A percentile compares a stretch with the other conserved stretches of the same genome.
Evolutionary conservation across 1,140 invertebrate species (phyloP).

Genomic region (Yoshiicerus persimilis): DNA sequence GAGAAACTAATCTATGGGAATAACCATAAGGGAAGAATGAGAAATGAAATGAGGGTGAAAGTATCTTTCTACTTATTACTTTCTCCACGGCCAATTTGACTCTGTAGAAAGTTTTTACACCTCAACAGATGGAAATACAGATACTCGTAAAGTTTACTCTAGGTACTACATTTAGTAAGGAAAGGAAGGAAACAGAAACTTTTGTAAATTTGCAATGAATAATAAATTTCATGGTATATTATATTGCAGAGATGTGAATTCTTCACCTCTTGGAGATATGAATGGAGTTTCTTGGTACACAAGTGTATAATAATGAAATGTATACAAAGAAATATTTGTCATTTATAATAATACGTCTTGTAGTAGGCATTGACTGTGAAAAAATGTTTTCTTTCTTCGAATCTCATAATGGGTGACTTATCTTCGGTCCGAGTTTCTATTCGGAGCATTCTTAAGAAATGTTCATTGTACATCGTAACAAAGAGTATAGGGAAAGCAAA

Average conservation of each 20-base stretch:
- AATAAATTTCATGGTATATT: too few relatives aligned
- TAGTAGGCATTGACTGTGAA: neutral
- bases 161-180: too few relatives aligned
- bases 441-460: neutral
- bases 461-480: neutral
- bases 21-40: neutral
- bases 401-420: neutral
- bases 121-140: neutral
- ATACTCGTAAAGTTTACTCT: too few relatives aligned
- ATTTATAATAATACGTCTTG: neutral
- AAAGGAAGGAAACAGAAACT: too few relatives aligned
- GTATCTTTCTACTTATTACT: constrained; percentile 9
- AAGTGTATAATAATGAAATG: neutral
- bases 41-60: constrained; percentile 17
- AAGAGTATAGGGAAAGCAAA: neutral
- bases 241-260: too few relatives aligned
- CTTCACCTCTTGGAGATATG: too few relatives aligned
- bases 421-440: neutral
- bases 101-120: neutral
- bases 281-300: too few relatives aligned
- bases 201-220: too few relatives aligned
- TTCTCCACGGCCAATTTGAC: neutral
- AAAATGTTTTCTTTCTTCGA: neutral
- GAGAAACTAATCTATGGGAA: neutral
- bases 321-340: neutral